Conservation (phyloP, 1,140 invertebrate genomes). For the Trachelipus rathkii region DNA sequence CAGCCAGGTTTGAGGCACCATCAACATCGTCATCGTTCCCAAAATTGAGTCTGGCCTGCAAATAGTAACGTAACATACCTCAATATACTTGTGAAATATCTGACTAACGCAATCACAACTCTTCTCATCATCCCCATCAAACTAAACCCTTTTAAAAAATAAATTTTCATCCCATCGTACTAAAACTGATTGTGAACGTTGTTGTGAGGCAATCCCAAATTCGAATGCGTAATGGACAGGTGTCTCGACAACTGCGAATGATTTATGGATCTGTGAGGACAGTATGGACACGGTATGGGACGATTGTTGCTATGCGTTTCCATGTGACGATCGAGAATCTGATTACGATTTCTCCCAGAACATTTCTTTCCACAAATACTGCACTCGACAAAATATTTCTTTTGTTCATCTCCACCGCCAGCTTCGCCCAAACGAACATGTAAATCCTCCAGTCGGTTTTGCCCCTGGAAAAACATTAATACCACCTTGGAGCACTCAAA, state of each 20-base stretch:
- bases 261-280: constrained; percentile 39
- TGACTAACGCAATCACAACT: no score
- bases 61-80: not conserved
- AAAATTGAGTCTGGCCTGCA: not conserved
- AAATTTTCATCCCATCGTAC: no score
- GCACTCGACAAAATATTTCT: constrained; percentile 40
- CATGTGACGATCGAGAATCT: constrained; percentile 44
- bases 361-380: constrained; percentile 44
- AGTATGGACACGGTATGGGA: constrained; percentile 36
- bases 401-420: constrained; percentile 33
- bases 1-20: constrained; percentile 12
- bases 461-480: no score
- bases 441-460: no score
- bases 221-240: constrained; percentile 38
- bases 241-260: constrained; percentile 41
- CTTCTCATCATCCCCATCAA: no score
- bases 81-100: no score
- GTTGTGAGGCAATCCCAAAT: no score
- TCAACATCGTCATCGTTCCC: not conserved
- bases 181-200: no score
- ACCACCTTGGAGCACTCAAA: no score
- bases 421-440: not conserved
- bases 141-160: no score
- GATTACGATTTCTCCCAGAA: constrained; percentile 44
- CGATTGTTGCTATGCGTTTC: constrained; percentile 43